Percentiles rank a stretch among this genome's conserved stretches.
These are phyloP conservation scores for Cotesia vestalis DNA, from an alignment of 1,140 invertebrate species.

Conservation along the genomic window DNA sequence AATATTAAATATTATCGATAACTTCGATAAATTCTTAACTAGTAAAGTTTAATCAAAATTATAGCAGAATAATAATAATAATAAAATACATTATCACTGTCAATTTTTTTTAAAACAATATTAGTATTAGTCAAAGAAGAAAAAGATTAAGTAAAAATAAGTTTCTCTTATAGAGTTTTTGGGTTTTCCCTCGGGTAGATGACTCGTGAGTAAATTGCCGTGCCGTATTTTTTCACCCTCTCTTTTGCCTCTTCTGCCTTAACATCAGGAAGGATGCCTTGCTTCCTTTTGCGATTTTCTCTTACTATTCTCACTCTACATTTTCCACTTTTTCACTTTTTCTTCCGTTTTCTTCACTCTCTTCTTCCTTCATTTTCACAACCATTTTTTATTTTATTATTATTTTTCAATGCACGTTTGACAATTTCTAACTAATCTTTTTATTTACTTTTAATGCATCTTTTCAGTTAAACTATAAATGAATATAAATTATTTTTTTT, in stretches of 20 bases:
- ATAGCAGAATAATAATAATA: too few species aligned
- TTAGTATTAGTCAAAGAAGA: too few species aligned
- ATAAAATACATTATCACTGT: too few species aligned
- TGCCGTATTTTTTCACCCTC: conserved; percentile 32
- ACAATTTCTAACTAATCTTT: conserved; percentile 2
- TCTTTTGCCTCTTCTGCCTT: too few species aligned
- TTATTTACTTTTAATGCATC: too few species aligned
- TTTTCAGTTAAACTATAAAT: neutral
- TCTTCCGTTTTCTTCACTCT: conserved; percentile 8
- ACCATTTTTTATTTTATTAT: neutral
- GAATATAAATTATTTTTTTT: neutral
- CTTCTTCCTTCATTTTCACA: neutral
- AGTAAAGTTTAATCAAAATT: too few species aligned
- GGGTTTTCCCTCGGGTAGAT: conserved; percentile 20
- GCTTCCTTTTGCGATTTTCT: conserved; percentile 33
- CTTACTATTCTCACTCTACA: conserved; percentile 14
- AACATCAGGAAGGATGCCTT: conserved; percentile 23
- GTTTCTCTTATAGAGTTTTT: neutral
- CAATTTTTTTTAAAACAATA: too few species aligned
- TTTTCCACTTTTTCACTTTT: conserved; percentile 22
- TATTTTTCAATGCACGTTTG: neutral
- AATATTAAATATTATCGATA: too few species aligned
- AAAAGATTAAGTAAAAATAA: neutral
- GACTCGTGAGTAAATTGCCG: conserved; percentile 32
- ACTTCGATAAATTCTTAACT: too few species aligned